Evolutionary conservation across 2,113 vertebrate species (phyloP).

Genomic region (Girardinichthys multiradiatus): DNA sequence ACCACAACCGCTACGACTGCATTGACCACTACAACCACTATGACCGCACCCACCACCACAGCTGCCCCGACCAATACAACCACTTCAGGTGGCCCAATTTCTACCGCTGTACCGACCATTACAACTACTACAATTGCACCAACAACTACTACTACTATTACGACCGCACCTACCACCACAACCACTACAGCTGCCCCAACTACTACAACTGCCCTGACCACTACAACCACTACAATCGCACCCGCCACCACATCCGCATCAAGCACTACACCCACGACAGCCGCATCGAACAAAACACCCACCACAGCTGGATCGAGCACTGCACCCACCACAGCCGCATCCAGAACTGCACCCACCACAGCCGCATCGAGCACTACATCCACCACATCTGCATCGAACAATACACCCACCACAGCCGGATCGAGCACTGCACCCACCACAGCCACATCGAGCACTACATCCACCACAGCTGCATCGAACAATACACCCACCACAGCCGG

Average conservation of each 20-base stretch:
- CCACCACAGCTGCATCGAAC: no score
- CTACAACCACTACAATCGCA: background rate
- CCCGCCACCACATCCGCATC: no score
- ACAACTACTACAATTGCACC: background rate
- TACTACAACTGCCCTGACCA: background rate
- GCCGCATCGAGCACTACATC: no score
- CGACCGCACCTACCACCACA: background rate
- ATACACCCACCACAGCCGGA: background rate
- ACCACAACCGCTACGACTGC: no score
- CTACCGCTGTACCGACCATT: no score
- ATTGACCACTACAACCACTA: no score
- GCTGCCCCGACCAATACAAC: background rate
- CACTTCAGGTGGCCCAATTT: background rate
- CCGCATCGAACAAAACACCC: background rate
- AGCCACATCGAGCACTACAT: no score
- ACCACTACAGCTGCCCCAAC: background rate
- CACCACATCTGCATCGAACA: no score
- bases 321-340: no score
- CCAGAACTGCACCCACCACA: background rate
- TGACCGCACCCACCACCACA: no score
- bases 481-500: no score
- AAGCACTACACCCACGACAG: background rate
- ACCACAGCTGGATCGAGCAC: background rate
- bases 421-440: constrained; percentile 6
- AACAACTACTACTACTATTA: background rate